Evolutionary conservation across 1,140 invertebrate species (phyloP), one percentile per base, ranked within the genome.

Genomic region (Eulimnadia texana): DNA sequence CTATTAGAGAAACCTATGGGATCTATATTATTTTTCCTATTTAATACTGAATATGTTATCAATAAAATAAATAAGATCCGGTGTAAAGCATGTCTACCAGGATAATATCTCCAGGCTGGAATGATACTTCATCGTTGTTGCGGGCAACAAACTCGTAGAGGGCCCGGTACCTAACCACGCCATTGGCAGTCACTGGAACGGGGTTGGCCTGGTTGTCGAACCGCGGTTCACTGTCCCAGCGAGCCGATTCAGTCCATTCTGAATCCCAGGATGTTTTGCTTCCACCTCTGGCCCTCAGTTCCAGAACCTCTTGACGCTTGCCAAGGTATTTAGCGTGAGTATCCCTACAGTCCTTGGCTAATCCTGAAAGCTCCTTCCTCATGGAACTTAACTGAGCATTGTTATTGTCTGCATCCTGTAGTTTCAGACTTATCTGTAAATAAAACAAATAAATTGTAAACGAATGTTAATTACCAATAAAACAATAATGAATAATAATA

Each of bases 71-170:
- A 50, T 16, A 57, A 27, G 47, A 6, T 58, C 3, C 20, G 47
- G 28, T 28, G n/a, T 60, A 16, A 3, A 13, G 3, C n/a, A 47
- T 42, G 64, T 72, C 75, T 76, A 87, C 90, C 73, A 85, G 78
- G 66, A 99, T 90, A 70, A 94, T 82, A 73, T 98, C 95, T 3
- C 93, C 94, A 42, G 92, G 90, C 74, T 90, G 84, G 65, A 99
- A 86, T 23, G 87, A 88, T 24, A 99, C 82, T 74, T 99, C 96
- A 75, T 99, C 96, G 9, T 80, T 77, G 71, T 93, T 95, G 63
- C 93, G 77, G 0, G 93, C 90, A 53, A 84, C 84, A 77, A 98
- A 99, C 70, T 93, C 90, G 71, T 93, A 99, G 3, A 98, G 76
- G 11, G 91, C 93, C 63, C 90, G 80, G 73, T 93, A 97, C 70